Conservation (phyloP, 1,140 invertebrate genomes). For the Dendrolimus kikuchii region DNA sequence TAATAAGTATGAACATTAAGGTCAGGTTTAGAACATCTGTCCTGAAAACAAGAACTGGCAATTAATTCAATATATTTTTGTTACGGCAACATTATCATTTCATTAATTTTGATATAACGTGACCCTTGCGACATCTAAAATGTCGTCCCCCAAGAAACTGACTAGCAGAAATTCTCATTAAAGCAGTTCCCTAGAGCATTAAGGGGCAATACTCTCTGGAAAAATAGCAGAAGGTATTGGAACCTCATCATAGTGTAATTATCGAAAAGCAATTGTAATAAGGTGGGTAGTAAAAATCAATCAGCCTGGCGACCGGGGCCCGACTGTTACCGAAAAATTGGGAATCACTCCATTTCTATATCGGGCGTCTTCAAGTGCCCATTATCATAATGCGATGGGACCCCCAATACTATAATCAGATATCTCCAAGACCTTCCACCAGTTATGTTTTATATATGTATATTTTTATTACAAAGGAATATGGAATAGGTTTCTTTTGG, state of each 20-base stretch:
- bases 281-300: slow-evolving; percentile 43
- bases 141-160: no score
- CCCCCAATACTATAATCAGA: slow-evolving; percentile 65
- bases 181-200: no score
- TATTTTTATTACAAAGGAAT: slow-evolving; percentile 59
- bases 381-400: slow-evolving; percentile 66
- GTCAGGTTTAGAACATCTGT: no score
- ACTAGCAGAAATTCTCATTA: no score
- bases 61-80: no score
- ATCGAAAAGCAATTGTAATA: slow-evolving; percentile 23
- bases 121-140: no score
- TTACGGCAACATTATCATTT: no score
- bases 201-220: no score
- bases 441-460: slow-evolving; percentile 60
- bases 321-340: slow-evolving; percentile 40
- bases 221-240: no score
- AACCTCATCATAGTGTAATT: slow-evolving; percentile 13
- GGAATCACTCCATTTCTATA: slow-evolving; percentile 65
- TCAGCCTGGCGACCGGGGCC: slow-evolving; percentile 27
- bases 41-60: no score
- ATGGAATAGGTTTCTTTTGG: slow-evolving; percentile 41
- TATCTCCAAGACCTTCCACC: slow-evolving; percentile 47
- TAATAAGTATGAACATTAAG: no score
- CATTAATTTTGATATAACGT: no score
- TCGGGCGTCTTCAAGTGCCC: slow-evolving; percentile 47